phyloP scores from a whole-genome alignment of 2,113 vertebrate genomes.

The Gambusia affinis region DNA sequence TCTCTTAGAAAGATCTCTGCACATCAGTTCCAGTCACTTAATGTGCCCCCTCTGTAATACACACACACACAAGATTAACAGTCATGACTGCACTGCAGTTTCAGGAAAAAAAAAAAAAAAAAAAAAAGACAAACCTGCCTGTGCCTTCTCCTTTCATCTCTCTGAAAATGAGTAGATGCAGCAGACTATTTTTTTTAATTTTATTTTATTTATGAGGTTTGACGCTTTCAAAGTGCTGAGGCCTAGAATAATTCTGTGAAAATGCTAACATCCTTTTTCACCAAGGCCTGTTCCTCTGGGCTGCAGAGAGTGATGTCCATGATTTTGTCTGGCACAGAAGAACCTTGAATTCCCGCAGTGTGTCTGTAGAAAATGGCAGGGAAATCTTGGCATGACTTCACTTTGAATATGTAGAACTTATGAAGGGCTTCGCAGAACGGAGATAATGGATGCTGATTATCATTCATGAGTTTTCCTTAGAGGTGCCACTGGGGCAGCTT shows the following conservation, averaged over 20 bases:
- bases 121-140: conserved; percentile 23
- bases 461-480: conserved; percentile 52
- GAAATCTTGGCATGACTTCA: conserved; percentile 29
- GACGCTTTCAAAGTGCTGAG: conserved; percentile 37
- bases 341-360: conserved; percentile 17
- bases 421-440: conserved; percentile 26
- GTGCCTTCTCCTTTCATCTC: neutral
- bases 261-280: conserved; percentile 45
- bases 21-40: conserved; percentile 49
- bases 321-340: conserved; percentile 27
- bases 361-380: conserved; percentile 1
- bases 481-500: conserved; percentile 6
- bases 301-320: conserved; percentile 32
- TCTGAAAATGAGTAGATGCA: conserved; percentile 20
- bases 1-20: conserved; percentile 29
- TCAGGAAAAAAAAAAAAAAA: neutral
- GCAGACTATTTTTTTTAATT: neutral
- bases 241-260: conserved; percentile 49
- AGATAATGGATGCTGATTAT: conserved; percentile 49
- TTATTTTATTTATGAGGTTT: conserved; percentile 2
- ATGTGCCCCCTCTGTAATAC: conserved; percentile 1
- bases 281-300: conserved; percentile 33
- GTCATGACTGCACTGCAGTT: neutral
- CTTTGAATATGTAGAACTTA: conserved; percentile 35
- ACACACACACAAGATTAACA: neutral